Conservation (phyloP, 2,797 vertebrate genomes). For the Argya squamiceps region DNA sequence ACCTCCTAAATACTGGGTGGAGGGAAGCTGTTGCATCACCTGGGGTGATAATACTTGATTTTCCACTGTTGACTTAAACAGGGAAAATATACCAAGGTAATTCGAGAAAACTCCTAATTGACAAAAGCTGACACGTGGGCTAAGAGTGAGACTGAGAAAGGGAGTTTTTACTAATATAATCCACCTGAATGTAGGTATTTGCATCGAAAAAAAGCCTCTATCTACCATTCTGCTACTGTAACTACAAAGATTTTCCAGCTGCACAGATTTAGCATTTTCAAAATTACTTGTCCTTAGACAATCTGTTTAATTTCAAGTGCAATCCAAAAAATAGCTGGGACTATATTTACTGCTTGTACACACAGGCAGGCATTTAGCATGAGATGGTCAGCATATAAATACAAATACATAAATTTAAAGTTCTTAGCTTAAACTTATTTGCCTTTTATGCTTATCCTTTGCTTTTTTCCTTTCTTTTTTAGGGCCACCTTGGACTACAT, state of each 20-base stretch:
- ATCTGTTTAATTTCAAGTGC: slow-evolving; percentile 37
- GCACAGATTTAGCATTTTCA: slow-evolving; percentile 9
- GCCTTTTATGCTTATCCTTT: not conserved
- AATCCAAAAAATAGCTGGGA: not conserved
- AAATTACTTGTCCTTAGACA: not conserved
- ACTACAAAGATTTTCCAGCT: slow-evolving; percentile 30
- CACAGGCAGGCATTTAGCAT: not conserved
- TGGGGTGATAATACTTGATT: not conserved
- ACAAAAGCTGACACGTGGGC: not conserved
- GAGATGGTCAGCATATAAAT: not conserved
- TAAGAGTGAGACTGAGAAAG: not conserved
- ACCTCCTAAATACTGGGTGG: not conserved
- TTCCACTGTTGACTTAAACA: not conserved
- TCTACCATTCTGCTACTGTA: not conserved
- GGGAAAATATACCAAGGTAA: not conserved
- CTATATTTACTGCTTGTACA: not conserved
- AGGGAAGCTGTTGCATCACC: not conserved
- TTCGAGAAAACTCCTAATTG: not conserved
- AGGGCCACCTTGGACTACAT: slow-evolving; percentile 40
- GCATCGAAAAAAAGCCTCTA: not conserved
- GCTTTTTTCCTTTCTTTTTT: not conserved
- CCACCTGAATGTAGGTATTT: slow-evolving; percentile 5
- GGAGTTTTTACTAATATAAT: not conserved
- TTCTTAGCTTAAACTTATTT: not conserved
- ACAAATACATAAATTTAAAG: not conserved